Conservation (phyloP, 2,113 vertebrate genomes). For the Corythornis vintsioides region DNA sequence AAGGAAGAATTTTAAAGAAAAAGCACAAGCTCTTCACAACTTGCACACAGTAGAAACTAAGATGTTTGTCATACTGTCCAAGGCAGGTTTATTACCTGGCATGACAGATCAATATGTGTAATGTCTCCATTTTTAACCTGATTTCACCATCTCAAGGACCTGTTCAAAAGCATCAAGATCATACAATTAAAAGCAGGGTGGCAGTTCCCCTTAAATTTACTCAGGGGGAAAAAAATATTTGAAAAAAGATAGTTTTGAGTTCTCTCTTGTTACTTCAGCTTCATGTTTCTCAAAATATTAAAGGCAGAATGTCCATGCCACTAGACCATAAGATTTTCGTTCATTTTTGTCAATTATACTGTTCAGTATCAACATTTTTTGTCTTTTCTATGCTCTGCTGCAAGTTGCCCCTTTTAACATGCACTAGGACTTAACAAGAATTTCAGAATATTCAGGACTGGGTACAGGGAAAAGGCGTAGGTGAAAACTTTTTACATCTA, state of each 20-base stretch:
- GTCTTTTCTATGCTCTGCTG: not conserved
- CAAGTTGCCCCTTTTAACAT: not conserved
- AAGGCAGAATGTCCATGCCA: not conserved
- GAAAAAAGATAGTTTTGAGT: not conserved
- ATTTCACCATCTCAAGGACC: constrained; percentile 4
- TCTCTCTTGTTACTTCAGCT: not conserved
- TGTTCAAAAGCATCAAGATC: not conserved
- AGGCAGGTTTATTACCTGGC: not conserved
- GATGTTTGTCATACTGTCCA: not conserved
- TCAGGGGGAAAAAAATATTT: not conserved
- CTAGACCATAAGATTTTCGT: not conserved
- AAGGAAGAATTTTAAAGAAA: not conserved
- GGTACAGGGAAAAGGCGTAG: not conserved
- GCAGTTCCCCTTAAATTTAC: not conserved
- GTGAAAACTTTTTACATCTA: not conserved
- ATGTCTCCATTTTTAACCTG: not conserved
- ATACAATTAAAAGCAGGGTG: not conserved
- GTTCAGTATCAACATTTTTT: not conserved
- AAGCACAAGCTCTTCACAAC: not conserved
- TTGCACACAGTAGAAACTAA: not conserved
- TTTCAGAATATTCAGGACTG: not conserved
- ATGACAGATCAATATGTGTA: not conserved
- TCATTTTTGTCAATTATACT: not conserved
- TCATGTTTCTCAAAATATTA: not conserved
- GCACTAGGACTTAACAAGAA: not conserved